Evolutionary conservation across 2,797 vertebrate species (phyloP), one percentile per base, ranked within the genome.

Genomic region (Coregonus sp.): DNA sequence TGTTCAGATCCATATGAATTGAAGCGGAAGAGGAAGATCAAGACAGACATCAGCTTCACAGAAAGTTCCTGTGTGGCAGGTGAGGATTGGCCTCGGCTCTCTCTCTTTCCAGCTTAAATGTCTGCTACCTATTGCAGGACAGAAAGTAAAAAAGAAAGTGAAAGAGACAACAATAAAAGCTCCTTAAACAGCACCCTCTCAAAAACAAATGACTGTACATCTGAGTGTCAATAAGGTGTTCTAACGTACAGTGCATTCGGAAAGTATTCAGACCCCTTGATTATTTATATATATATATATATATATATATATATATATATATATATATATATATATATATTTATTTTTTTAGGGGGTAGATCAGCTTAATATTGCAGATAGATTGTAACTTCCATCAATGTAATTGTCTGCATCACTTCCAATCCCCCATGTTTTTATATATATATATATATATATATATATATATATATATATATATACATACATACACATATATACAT

Each of bases 1-100:
- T 74, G 14, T 75, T 81, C 85, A 95, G 94, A 95, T 92, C 94
- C 94, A 0, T 95, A 95, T 33, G 92, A 90, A 63, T 94, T 95
- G 54, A 95, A 93, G 51, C 84, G 94, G 67, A 95, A 95, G 84
- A 91, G 89, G 1, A 94, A 92, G 80, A 89, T 94, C 1, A 95
- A 94, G 80, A 85, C 90, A 0, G 92, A 93, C 72, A 81, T 90
- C 73, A 86, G 82, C 72, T 89, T 93, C 79, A 89, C 80, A 4
- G 92, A 94, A 7, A 90, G 90, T n/a, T 68, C 92, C 4, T 88
- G 86, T 80, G 80, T 51, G 1, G 77, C 90, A 88, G 92, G 95
- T 95, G 80, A 87, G 86, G 3, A 20, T 47, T 47, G 4, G 18
- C 66, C 54, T 25, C 18, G 15, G 6, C 29, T 2, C 15, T 18